Conservation (phyloP, 2,888 invertebrate genomes). For the Parnassius mnemosyne region DNA sequence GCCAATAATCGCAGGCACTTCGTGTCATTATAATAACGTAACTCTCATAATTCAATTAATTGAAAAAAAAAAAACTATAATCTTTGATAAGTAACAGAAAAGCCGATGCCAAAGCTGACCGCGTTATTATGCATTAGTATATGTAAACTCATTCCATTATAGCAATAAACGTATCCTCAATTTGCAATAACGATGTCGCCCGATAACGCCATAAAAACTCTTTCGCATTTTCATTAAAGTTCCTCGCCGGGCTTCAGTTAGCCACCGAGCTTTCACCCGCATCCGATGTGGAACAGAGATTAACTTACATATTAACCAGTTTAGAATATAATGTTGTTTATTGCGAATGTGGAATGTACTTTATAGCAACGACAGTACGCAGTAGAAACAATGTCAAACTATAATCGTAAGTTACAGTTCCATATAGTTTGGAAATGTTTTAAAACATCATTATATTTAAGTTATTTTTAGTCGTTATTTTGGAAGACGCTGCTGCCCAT, state of each 20-base stretch:
- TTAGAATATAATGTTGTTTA: slow-evolving; percentile 2
- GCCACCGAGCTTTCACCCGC: slow-evolving; percentile 12
- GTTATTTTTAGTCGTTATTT: no score
- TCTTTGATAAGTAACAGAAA: background rate
- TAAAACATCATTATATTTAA: no score
- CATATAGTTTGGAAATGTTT: no score
- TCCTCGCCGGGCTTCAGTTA: background rate
- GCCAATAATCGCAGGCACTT: no score
- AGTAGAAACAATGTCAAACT: no score
- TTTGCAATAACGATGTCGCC: slow-evolving; percentile 20
- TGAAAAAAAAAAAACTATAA: slow-evolving; percentile 1
- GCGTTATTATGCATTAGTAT: slow-evolving; percentile 10
- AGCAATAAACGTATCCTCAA: slow-evolving; percentile 21
- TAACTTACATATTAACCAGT: slow-evolving; percentile 3
- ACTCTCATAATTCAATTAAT: background rate
- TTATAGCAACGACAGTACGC: no score
- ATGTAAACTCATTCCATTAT: slow-evolving; percentile 21
- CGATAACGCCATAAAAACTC: slow-evolving; percentile 19
- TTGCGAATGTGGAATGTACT: background rate
- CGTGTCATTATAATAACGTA: no score
- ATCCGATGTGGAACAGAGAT: background rate
- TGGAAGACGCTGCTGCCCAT: no score
- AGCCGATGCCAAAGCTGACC: slow-evolving; percentile 6
- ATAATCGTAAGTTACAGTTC: no score
- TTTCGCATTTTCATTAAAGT: slow-evolving; percentile 14